Base-by-base conservation (phyloP, 2,113 vertebrate species). In the Manacus vitellinus region DNA sequence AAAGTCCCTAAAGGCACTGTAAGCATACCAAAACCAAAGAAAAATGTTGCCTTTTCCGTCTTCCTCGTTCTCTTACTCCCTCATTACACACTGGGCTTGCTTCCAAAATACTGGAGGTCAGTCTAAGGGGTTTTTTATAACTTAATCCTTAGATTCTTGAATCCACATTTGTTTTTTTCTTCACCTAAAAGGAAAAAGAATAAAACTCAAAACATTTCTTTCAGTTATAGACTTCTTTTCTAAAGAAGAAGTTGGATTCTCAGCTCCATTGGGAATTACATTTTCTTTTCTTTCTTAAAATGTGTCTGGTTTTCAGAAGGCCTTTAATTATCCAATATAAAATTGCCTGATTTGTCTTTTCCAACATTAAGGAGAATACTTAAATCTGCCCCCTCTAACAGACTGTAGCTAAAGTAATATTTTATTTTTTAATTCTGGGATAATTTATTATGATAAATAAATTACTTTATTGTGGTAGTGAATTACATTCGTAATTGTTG, bases 371-470 rank as follows among this genome's bases (percentile, higher is more conserved):
- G 51, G 21, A 93, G 33, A 93, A 80, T 31, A 28, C 18, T 89
- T 88, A 85, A 79, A 85, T 87, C 16, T 79, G 13, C 12, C 19
- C 19, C 44, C 7, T 92, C 54, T 90, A 37, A 88, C 46, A 88
- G 58, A 77, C 31, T 67, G 37, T 16, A 77, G 30, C 24, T 80
- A 62, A 86, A 89, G 19, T n/a, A 91, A 80, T 88, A 74, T 70
- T 86, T 94, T 76, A 78, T 94, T 90, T 95, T 84, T 52, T 91
- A 91, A 78, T 77, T 63, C 83, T 89, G 43, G 55, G 51, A 70
- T 55, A 54, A 91, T 81, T 92, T 93, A 77, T 92, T 85, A 73
- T 47, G 35, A 92, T 86, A 80, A 94, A 94, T 93, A 92, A 78
- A 81, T 91, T 76, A 72, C 15, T 75, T 85, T 91, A 59, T 88